Base-by-base conservation (phyloP, 1,140 invertebrate genomes). In the Geopemphigus sp. region DNA sequence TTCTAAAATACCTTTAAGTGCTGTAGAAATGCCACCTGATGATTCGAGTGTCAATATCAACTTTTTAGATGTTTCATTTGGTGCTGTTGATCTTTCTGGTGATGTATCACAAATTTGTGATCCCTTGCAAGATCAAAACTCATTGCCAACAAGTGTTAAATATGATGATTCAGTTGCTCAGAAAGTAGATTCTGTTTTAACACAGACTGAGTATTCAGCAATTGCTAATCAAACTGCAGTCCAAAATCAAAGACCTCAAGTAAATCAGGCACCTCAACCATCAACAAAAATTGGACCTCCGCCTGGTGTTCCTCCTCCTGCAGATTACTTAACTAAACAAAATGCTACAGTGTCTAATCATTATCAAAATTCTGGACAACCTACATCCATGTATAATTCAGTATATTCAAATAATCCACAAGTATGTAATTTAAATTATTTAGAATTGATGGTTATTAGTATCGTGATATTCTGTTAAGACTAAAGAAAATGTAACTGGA, bases 21-120 rank as follows among this genome's bases (percentile, higher is more conserved):
- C 95, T 64, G 96, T 98, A 45, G 95, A 98, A 86, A 98, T 98
- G 96, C 96, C 90, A 61, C 96, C 90, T 66, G 94, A 94, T 72
- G 95, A 96, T 85, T 88, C 89, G 80, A 90, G 88, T 82, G 88
- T 87, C n/a, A 80, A 83, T 81, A 92, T 94, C 81, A 90, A 90
- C 81, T 92, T 92, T 83, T 88, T 98, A 68, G 95, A 97, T 87
- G 94, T 97, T 68, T 95, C 97, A 86, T 97, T 98, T 87, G 95
- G 95, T 78, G 94, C 91, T 22, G 87, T 97, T 82, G 95, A 97
- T 83, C 94, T 96, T 84, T 92, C 93, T 68, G 87, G 88, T 81
- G 74, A 78, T 78, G 50, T 91, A 91, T 83, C 86, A 88, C n/a
- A 87, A 47, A 32, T 78, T 61, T 32, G 57, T 47, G 74, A 78